Conservation (phyloP, 2,113 vertebrate genomes). For the Thunnus thynnus region DNA sequence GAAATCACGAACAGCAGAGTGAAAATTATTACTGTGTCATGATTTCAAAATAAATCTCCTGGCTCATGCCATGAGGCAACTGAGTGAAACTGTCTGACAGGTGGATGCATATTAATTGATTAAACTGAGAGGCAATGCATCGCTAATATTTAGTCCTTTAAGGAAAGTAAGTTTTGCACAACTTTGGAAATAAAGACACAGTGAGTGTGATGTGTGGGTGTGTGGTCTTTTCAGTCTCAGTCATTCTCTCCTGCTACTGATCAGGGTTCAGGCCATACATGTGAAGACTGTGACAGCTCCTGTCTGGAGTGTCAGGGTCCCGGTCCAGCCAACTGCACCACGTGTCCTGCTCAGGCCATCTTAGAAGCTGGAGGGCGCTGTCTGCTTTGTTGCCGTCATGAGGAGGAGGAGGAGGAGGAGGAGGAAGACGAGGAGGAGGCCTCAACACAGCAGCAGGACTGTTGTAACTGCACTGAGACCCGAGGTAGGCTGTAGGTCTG, state of each 20-base stretch:
- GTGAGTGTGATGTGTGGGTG: background rate
- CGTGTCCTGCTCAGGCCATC: conserved; percentile 84
- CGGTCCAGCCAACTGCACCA: conserved; percentile 89
- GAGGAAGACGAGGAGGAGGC: conserved; percentile 10
- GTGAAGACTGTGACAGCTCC: conserved; percentile 88
- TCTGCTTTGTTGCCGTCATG: conserved; percentile 88
- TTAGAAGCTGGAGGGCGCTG: conserved; percentile 89
- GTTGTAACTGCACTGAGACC: conserved; percentile 92
- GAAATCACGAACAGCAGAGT: conserved; percentile 51
- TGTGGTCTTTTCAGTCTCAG: background rate
- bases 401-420: conserved; percentile 23
- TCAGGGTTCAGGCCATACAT: conserved; percentile 68
- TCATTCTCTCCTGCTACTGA: background rate
- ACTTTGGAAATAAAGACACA: conserved; percentile 4
- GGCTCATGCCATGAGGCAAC: conserved; percentile 39
- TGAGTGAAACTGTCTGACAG: conserved; percentile 47
- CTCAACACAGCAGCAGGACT: conserved; percentile 74
- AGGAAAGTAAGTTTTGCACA: background rate
- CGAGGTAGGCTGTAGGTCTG: conserved; percentile 81
- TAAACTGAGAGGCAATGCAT: conserved; percentile 20
- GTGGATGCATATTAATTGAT: conserved; percentile 51
- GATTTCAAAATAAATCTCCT: conserved; percentile 55
- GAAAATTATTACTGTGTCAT: conserved; percentile 54
- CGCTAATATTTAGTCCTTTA: background rate
- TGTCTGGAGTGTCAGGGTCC: conserved; percentile 92